A percentile compares a stretch with the other conserved stretches of the same genome.
phyloP scores from a whole-genome alignment of 2,797 vertebrate species.

The Gadopsis bispinosus region DNA sequence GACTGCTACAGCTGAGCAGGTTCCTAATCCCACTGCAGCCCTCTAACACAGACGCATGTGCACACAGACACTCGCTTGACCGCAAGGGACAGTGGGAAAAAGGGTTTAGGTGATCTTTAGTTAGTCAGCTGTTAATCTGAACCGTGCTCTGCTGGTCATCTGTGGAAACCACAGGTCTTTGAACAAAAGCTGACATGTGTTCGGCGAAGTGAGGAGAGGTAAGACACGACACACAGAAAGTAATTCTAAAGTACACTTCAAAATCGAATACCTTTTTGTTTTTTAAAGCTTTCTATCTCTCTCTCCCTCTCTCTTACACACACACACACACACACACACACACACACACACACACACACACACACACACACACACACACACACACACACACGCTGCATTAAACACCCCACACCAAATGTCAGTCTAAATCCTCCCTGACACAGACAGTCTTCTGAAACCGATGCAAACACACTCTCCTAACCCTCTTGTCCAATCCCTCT shows the following conservation, averaged over 20 bases:
- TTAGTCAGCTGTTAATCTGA: slow-evolving; percentile 31
- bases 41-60: not conserved
- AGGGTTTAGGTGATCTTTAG: slow-evolving; percentile 8
- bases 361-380: slow-evolving; percentile 27
- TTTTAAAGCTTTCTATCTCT: slow-evolving; percentile 1
- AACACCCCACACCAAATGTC: slow-evolving; percentile 56
- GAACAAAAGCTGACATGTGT: slow-evolving; percentile 6
- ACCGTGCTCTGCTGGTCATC: not conserved
- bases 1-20: not conserved
- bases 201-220: slow-evolving; percentile 5
- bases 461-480: slow-evolving; percentile 63
- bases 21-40: too few species aligned
- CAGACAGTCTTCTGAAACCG: slow-evolving; percentile 58
- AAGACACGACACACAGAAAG: not conserved
- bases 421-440: slow-evolving; percentile 68
- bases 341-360: not conserved
- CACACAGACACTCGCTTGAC: not conserved
- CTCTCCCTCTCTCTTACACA: not conserved
- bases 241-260: slow-evolving; percentile 27
- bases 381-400: slow-evolving; percentile 35
- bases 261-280: slow-evolving; percentile 19
- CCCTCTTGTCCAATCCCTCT: slow-evolving; percentile 66
- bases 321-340: not conserved
- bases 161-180: slow-evolving; percentile 1
- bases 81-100: not conserved